phyloP scores from a whole-genome alignment of 2,888 invertebrate genomes.

The Beris chalybata region DNA sequence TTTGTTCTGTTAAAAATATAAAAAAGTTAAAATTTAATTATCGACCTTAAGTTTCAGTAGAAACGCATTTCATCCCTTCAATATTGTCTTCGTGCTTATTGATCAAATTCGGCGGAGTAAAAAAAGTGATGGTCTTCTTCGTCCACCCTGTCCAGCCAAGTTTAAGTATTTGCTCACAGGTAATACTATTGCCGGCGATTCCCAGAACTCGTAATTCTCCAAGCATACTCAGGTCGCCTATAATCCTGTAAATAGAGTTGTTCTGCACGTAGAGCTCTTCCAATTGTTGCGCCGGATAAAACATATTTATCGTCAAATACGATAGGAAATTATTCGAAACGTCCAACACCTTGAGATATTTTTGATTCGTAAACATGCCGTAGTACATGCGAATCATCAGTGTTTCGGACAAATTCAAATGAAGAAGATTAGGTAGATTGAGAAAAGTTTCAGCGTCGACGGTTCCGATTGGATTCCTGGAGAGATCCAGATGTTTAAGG shows the following conservation, averaged over 20 bases:
- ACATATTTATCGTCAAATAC: conserved; percentile 10
- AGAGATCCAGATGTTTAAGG: conserved; percentile 9
- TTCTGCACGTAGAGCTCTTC: conserved; percentile 22
- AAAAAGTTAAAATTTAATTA: too few relatives aligned
- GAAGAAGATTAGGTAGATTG: neutral
- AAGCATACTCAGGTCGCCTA: conserved; percentile 1
- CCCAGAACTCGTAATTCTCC: conserved; percentile 1
- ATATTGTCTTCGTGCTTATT: neutral
- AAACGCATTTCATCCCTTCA: conserved; percentile 15
- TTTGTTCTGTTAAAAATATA: too few relatives aligned
- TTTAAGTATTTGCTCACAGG: conserved; percentile 1
- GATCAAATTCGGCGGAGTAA: neutral
- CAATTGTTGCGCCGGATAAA: neutral
- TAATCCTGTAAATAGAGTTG: conserved; percentile 10
- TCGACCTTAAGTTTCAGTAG: too few relatives aligned
- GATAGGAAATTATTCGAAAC: conserved; percentile 16
- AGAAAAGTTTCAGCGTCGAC: conserved; percentile 9
- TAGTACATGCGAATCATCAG: conserved; percentile 14
- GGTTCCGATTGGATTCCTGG: conserved; percentile 11
- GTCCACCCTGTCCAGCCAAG: neutral
- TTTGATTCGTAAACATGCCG: conserved; percentile 20
- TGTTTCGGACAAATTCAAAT: conserved; percentile 19
- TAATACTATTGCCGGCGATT: conserved; percentile 18
- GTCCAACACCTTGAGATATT: conserved; percentile 13
- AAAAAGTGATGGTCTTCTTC: neutral